Percentiles rank a stretch among this genome's conserved stretches.
These are phyloP conservation scores for Formica exsecta DNA, from an alignment of 1,140 invertebrate genomes.

Conservation along the genomic window DNA sequence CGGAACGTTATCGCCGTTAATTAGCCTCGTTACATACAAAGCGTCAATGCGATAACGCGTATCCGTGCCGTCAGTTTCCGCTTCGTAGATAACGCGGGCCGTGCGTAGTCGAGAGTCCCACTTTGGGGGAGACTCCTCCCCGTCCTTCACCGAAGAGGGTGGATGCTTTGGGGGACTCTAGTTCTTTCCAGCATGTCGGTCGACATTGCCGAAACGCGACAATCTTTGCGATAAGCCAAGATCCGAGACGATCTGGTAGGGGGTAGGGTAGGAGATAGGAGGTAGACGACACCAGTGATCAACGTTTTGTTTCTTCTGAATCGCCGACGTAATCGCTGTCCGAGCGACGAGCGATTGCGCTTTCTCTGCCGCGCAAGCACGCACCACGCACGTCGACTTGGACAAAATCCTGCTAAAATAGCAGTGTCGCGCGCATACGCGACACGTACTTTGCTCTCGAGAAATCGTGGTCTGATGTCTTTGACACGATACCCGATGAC, in stretches of 20 bases:
- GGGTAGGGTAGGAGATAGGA: too few species aligned
- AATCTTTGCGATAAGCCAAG: background rate
- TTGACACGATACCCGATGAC: too few species aligned
- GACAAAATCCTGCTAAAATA: background rate
- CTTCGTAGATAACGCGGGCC: background rate
- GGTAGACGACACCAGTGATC: background rate
- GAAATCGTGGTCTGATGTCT: too few species aligned
- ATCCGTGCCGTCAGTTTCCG: slow-evolving; percentile 2
- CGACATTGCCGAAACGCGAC: background rate
- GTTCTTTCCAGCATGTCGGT: background rate
- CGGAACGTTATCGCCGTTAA: slow-evolving; percentile 65
- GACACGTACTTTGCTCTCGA: background rate
- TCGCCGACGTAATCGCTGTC: slow-evolving; percentile 22
- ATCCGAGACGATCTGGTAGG: background rate
- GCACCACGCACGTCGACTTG: slow-evolving; percentile 13
- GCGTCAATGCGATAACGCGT: slow-evolving; percentile 38
- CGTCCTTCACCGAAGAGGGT: background rate
- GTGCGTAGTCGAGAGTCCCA: background rate
- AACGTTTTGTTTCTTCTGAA: slow-evolving; percentile 9
- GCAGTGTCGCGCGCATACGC: background rate
- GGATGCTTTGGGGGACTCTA: background rate
- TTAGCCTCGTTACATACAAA: slow-evolving; percentile 75
- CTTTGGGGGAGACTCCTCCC: background rate
- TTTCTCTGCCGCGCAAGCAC: background rate
- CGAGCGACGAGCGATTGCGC: slow-evolving; percentile 9